Conservation (phyloP, 53 echinoderm and acorn worm genomes). For the Paelopatides confundens region DNA sequence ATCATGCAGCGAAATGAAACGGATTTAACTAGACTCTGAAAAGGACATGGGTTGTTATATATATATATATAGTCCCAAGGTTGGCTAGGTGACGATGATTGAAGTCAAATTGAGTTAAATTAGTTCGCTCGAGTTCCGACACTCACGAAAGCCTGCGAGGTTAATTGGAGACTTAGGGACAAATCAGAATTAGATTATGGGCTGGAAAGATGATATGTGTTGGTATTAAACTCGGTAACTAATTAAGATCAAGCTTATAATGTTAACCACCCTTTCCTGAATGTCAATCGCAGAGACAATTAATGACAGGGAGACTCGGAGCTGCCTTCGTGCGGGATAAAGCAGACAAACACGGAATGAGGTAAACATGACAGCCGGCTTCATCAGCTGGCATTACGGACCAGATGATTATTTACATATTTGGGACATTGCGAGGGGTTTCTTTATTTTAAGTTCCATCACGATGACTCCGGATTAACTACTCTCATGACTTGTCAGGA, state of each 20-base stretch:
- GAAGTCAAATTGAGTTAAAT: slow-evolving; percentile 45
- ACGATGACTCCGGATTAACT: neutral
- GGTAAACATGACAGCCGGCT: neutral
- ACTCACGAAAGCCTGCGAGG: slow-evolving; percentile 26
- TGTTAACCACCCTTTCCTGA: slow-evolving; percentile 23
- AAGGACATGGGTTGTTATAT: slow-evolving; percentile 2
- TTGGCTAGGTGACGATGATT: slow-evolving; percentile 41
- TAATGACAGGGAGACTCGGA: slow-evolving; percentile 12
- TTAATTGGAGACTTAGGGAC: slow-evolving; percentile 35
- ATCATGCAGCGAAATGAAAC: slow-evolving; percentile 39
- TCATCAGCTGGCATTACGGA: slow-evolving; percentile 24
- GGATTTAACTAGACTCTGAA: slow-evolving; percentile 21
- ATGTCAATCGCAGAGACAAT: slow-evolving; percentile 38
- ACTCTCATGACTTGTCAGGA: neutral
- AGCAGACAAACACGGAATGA: neutral
- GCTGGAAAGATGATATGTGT: slow-evolving; percentile 34
- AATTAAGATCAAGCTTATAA: slow-evolving; percentile 23
- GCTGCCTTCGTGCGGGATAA: neutral
- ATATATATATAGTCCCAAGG: slow-evolving; percentile 26
- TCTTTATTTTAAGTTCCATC: slow-evolving; percentile 4
- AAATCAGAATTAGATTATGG: slow-evolving; percentile 40
- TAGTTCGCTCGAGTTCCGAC: slow-evolving; percentile 38
- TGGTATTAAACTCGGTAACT: slow-evolving; percentile 27
- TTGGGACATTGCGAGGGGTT: neutral
- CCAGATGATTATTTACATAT: slow-evolving; percentile 29